These are phyloP conservation scores for Atta cephalotes DNA, from an alignment of 1,140 invertebrate species.

Conservation along the genomic window DNA sequence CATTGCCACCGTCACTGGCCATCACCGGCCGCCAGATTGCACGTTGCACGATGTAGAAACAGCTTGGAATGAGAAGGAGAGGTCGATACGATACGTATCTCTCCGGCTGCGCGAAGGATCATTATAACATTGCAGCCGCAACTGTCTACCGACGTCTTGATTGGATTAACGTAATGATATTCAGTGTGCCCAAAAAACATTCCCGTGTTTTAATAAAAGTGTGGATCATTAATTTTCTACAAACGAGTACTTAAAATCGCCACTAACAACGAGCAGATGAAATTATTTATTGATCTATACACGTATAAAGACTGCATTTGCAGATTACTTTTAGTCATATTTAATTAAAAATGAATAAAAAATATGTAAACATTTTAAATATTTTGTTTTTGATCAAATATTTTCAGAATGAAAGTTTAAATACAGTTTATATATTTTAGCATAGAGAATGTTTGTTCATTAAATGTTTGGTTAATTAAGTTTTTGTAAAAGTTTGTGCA, in stretches of 20 bases:
- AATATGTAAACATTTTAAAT: neutral
- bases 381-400: no score
- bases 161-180: conserved; percentile 41
- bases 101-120: conserved; percentile 44
- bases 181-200: neutral
- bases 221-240: neutral
- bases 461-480: neutral
- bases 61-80: conserved; percentile 65
- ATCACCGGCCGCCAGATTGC: conserved; percentile 67
- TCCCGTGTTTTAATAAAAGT: neutral
- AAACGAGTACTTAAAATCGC: neutral
- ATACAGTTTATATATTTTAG: neutral
- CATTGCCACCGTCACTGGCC: conserved; percentile 66
- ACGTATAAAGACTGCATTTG: neutral
- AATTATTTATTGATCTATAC: neutral
- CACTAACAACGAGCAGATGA: neutral
- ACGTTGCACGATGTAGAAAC: conserved; percentile 64
- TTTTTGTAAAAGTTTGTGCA: neutral
- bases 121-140: conserved; percentile 54
- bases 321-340: neutral
- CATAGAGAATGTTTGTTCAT: neutral
- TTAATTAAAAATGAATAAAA: neutral
- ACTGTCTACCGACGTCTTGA: conserved; percentile 49
- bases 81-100: conserved; percentile 67
- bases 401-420: neutral